Conservation (phyloP, 30 jellyfish, hydroid and myxozoan species). For the Turritopsis rubra region DNA sequence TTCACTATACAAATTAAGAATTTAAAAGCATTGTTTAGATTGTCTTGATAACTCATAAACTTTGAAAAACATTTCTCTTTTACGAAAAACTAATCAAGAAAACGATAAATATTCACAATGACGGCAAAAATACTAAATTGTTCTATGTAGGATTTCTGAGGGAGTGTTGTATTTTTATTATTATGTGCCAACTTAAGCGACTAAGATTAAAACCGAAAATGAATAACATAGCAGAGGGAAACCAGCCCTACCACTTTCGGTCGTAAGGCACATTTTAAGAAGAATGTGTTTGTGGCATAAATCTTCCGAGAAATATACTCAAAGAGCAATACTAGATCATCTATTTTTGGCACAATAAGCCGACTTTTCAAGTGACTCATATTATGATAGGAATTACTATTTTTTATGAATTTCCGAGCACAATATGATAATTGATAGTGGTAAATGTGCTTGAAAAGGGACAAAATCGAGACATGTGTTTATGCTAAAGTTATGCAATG, state of each 20-base stretch:
- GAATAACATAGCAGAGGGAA: background rate
- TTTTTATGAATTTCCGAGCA: no score
- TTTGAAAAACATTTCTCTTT: background rate
- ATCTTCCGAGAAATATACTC: background rate
- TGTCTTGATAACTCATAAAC: background rate
- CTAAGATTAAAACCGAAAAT: background rate
- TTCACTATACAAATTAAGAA: background rate
- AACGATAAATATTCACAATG: background rate
- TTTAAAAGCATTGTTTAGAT: background rate
- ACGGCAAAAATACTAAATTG: background rate
- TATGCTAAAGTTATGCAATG: no score
- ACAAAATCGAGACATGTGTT: no score
- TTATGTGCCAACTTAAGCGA: background rate
- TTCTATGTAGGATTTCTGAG: background rate
- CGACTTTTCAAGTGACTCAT: background rate
- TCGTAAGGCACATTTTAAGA: background rate
- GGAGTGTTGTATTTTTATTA: background rate
- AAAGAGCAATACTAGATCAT: background rate
- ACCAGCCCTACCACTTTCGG: background rate
- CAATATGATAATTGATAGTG: no score
- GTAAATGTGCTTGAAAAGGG: no score
- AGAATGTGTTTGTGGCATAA: background rate
- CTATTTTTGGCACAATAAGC: background rate
- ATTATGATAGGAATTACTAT: no score
- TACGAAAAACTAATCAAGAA: background rate